These are phyloP conservation scores for Astropecten irregularis DNA, from an alignment of 53 echinoderm and acorn worm species.

Conservation along the genomic window DNA sequence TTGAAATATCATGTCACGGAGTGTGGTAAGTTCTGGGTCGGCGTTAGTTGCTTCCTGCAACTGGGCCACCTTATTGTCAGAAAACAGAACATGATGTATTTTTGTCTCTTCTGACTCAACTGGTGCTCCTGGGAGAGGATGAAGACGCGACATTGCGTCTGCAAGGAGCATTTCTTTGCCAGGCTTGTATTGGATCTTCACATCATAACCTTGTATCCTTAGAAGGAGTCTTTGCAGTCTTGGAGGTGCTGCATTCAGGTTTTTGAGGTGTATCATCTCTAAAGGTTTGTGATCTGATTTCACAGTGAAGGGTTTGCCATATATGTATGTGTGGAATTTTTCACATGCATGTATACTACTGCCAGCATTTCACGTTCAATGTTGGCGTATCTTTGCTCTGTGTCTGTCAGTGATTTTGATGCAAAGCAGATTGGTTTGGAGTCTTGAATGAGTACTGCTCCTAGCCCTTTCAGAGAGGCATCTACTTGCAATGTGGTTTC, in stretches of 20 bases:
- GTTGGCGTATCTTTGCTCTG: constrained; percentile 70
- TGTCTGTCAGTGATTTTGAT: constrained; percentile 62
- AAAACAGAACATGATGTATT: constrained; percentile 62
- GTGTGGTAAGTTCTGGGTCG: constrained; percentile 57
- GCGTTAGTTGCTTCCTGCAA: constrained; percentile 54
- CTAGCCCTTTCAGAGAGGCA: constrained; percentile 62
- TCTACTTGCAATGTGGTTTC: constrained; percentile 61
- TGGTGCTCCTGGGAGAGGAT: constrained; percentile 38
- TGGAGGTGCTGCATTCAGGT: constrained; percentile 64
- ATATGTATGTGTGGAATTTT: constrained; percentile 78
- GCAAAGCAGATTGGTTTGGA: constrained; percentile 55
- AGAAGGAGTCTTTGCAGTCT: constrained; percentile 69
- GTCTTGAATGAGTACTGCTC: constrained; percentile 64
- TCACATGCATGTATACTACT: constrained; percentile 67
- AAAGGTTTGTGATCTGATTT: constrained; percentile 74
- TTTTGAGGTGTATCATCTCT: constrained; percentile 73
- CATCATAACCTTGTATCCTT: constrained; percentile 59
- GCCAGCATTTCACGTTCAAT: constrained; percentile 77
- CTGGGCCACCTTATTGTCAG: constrained; percentile 22
- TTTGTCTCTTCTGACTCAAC: constrained; percentile 24
- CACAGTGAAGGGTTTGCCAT: constrained; percentile 62
- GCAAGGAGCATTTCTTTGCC: constrained; percentile 68
- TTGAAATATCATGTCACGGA: constrained; percentile 46
- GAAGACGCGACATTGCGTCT: constrained; percentile 69
- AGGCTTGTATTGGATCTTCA: constrained; percentile 63